A percentile compares a stretch with the other conserved stretches of the same genome.
Conservation (phyloP, 2,888 invertebrate genomes). For the Ryuthela nishihirai region DNA sequence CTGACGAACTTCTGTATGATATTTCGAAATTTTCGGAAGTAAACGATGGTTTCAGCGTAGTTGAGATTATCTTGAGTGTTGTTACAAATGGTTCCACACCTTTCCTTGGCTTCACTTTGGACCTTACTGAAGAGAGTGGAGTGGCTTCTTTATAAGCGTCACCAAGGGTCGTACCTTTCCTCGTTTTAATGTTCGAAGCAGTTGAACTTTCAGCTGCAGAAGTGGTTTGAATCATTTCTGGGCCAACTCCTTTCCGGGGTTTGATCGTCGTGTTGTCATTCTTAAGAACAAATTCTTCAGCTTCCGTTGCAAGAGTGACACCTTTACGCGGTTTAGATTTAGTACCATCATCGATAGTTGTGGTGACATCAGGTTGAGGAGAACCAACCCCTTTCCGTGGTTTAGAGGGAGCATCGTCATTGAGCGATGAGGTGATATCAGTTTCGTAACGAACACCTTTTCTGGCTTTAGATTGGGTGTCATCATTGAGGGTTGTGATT, state of each 20-base stretch:
- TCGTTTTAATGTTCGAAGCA: conserved; percentile 23
- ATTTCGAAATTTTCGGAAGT: no score
- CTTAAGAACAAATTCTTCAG: conserved; percentile 15
- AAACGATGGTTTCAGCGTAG: no score
- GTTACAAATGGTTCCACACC: conserved; percentile 8
- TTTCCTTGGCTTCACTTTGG: conserved; percentile 30
- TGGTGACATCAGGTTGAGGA: not conserved
- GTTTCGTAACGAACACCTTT: no score
- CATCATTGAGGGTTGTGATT: no score
- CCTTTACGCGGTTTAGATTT: not conserved
- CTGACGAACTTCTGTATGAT: no score
- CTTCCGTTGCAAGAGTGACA: conserved; percentile 1
- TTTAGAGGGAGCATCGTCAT: no score
- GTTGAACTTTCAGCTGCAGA: not conserved
- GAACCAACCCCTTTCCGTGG: no score
- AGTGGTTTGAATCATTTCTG: not conserved
- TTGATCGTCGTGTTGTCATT: conserved; percentile 31
- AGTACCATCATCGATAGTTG: not conserved
- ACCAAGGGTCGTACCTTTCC: conserved; percentile 19
- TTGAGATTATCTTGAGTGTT: no score
- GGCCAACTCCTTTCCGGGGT: conserved; percentile 49
- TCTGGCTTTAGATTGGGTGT: no score
- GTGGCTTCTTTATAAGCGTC: conserved; percentile 3
- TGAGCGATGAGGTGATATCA: no score
- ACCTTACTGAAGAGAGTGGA: not conserved